phyloP scores from a whole-genome alignment of 2,113 vertebrate genomes.

The Hemiscyllium ocellatum region DNA sequence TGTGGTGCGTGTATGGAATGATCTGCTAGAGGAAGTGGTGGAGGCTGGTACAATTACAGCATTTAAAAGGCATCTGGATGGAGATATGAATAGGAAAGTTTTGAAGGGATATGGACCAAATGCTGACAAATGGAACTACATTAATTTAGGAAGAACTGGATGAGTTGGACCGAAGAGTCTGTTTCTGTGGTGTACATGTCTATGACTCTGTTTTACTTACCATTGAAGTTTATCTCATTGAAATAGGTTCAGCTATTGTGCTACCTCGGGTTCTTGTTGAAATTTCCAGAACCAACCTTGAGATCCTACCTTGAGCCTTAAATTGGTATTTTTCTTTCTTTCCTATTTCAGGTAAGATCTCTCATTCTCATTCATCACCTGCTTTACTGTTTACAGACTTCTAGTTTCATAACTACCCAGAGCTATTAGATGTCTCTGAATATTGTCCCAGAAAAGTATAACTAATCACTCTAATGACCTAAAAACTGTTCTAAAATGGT shows the following conservation, averaged over 20 bases:
- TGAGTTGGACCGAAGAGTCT: no score
- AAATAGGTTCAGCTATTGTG: neutral
- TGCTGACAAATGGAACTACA: no score
- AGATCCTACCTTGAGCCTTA: neutral
- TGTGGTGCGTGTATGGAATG: no score
- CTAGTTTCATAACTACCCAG: neutral
- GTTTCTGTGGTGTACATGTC: no score
- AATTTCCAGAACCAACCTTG: neutral
- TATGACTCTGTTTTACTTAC: neutral
- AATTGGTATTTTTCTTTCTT: neutral
- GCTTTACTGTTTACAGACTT: neutral
- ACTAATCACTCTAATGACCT: neutral
- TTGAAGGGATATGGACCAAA: no score
- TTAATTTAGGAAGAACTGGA: no score
- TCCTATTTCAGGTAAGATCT: neutral
- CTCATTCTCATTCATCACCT: neutral
- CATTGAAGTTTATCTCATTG: neutral
- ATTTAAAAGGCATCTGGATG: no score
- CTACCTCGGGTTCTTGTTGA: neutral
- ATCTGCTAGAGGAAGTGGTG: no score
- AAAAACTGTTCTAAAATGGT: no score
- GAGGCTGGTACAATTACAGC: no score
- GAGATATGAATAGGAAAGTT: no score
- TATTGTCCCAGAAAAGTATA: neutral
- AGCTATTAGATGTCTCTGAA: neutral